These are phyloP conservation scores for Rhysida immarginata DNA, from an alignment of 1,140 invertebrate genomes.

Conservation along the genomic window DNA sequence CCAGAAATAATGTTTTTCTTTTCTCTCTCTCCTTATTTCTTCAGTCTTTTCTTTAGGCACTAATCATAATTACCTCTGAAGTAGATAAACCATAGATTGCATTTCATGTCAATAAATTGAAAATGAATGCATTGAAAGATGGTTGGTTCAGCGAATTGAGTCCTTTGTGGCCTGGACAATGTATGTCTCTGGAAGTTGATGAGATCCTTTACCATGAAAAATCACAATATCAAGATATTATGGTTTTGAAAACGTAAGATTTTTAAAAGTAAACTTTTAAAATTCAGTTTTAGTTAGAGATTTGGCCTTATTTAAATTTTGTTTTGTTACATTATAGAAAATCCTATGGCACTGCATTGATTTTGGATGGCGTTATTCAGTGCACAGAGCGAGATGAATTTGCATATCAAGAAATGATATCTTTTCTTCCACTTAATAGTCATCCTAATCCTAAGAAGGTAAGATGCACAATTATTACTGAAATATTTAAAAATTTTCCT, in stretches of 20 bases:
- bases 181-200: constrained; percentile 75
- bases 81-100: no score
- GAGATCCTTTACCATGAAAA: constrained; percentile 63
- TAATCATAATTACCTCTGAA: no score
- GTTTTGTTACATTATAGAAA: constrained; percentile 39
- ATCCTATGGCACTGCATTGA: constrained; percentile 70
- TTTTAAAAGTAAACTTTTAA: no score
- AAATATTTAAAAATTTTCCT: no score
- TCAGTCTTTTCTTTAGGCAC: no score
- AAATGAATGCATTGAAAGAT: constrained; percentile 48
- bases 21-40: no score
- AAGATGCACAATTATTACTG: no score
- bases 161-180: constrained; percentile 79
- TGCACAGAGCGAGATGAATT: constrained; percentile 93
- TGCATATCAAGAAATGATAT: constrained; percentile 97
- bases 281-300: no score
- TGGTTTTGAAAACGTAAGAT: constrained; percentile 77
- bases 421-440: constrained; percentile 77
- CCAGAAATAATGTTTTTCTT: no score
- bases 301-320: constrained; percentile 9
- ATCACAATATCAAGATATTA: constrained; percentile 77
- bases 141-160: constrained; percentile 86
- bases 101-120: no score
- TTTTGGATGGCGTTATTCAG: constrained; percentile 93
- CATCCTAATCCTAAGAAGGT: constrained; percentile 85